phyloP scores from a whole-genome alignment of 2,113 vertebrate species.

The Sinosuthora webbiana region DNA sequence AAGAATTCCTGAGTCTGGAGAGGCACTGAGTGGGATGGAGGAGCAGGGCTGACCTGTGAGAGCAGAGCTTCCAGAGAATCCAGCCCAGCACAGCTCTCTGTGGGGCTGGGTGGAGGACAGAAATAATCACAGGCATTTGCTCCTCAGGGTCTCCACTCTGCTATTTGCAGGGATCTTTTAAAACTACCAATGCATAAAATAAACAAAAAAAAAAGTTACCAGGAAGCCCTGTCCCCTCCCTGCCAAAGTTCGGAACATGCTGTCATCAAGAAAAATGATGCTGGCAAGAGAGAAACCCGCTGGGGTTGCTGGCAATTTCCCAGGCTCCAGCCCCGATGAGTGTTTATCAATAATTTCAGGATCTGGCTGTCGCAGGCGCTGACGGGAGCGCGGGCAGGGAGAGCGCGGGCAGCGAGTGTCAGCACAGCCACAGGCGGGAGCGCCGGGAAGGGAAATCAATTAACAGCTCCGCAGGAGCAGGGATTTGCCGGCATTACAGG shows the following conservation, averaged over 20 bases:
- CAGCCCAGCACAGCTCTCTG: background rate
- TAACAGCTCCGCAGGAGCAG: background rate
- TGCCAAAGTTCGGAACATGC: conserved; percentile 21
- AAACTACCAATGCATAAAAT: background rate
- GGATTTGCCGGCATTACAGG: background rate
- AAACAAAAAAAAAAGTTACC: background rate
- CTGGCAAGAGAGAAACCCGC: conserved; percentile 70
- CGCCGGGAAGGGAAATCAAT: background rate
- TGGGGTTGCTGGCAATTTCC: conserved; percentile 69
- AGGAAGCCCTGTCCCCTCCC: conserved; percentile 3
- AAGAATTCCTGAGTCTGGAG: background rate
- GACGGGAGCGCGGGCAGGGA: background rate
- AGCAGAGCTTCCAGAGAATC: background rate
- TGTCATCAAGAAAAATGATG: conserved; percentile 80
- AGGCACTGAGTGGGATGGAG: fast-evolving
- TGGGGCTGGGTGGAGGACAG: background rate
- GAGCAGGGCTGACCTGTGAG: background rate
- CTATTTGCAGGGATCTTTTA: background rate
- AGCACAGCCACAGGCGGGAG: background rate
- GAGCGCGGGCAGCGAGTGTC: background rate
- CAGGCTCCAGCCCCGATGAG: conserved; percentile 67
- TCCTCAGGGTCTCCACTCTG: background rate
- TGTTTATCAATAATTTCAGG: conserved; percentile 71
- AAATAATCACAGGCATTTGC: background rate
- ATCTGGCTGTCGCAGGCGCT: conserved; percentile 14